phyloP scores from a whole-genome alignment of 2,888 invertebrate genomes.

The Mycalesis mineus region DNA sequence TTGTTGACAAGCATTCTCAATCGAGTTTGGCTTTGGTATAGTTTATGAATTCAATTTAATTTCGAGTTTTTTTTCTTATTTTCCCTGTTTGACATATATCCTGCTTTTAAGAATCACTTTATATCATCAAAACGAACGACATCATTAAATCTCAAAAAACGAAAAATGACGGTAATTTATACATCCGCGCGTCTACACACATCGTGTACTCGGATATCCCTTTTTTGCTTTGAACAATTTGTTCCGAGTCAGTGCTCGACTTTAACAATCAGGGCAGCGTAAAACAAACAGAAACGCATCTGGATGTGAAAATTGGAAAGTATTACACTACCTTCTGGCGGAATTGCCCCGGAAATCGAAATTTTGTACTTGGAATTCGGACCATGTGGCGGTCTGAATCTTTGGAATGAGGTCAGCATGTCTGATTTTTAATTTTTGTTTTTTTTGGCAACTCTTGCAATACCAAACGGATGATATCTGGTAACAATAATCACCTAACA shows the following conservation, averaged over 20 bases:
- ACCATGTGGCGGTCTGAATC: no score
- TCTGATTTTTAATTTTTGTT: no score
- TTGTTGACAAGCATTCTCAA: no score
- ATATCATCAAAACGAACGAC: neutral
- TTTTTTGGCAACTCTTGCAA: no score
- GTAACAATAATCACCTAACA: no score
- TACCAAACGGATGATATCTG: no score
- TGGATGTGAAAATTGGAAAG: slow-evolving; percentile 8
- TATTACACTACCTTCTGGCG: neutral
- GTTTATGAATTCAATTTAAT: no score
- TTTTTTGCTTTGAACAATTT: slow-evolving; percentile 18
- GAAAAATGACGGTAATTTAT: slow-evolving; percentile 6
- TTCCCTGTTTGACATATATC: no score
- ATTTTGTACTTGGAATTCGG: no score
- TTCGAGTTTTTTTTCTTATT: no score
- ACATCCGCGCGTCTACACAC: neutral
- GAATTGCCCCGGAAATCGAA: neutral
- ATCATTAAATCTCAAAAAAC: neutral
- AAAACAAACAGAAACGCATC: slow-evolving; percentile 10
- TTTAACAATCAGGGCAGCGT: slow-evolving; percentile 16
- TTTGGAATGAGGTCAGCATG: no score
- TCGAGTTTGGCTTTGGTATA: no score
- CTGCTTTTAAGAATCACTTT: neutral
- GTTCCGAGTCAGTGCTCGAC: slow-evolving; percentile 14
- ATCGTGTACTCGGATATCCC: neutral